Evolutionary conservation across 2,113 vertebrate genomes (phyloP).

Genomic region (Pheucticus melanocephalus): DNA sequence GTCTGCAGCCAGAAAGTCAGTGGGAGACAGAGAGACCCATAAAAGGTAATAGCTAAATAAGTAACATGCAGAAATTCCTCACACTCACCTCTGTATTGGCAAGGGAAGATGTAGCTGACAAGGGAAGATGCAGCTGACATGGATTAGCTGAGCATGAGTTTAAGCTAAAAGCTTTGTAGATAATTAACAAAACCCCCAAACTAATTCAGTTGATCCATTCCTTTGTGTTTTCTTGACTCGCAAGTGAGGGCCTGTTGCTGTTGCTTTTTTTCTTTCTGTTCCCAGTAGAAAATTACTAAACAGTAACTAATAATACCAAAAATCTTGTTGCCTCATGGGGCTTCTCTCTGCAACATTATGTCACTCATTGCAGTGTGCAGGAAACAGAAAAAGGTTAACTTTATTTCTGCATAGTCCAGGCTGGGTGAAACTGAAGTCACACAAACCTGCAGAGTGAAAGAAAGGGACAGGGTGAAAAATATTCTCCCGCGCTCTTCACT

Average conservation of each 20-base stretch:
- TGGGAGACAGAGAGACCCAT: constrained; percentile 18
- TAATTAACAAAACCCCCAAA: not conserved
- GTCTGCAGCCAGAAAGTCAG: not conserved
- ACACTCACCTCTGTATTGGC: constrained; percentile 56
- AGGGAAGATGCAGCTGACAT: constrained; percentile 55
- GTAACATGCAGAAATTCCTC: constrained; percentile 41
- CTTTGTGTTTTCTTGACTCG: not conserved
- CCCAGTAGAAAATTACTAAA: not conserved
- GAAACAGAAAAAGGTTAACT: not conserved
- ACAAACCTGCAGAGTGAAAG: not conserved
- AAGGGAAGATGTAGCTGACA: constrained; percentile 58
- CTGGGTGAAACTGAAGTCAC: not conserved
- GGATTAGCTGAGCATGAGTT: constrained; percentile 52
- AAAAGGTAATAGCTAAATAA: constrained; percentile 52
- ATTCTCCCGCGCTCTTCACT: not conserved
- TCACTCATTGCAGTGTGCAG: not conserved
- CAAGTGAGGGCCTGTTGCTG: not conserved
- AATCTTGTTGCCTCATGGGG: not conserved
- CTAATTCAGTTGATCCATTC: not conserved
- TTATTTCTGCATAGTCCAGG: not conserved
- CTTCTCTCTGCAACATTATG: not conserved
- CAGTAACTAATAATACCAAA: not conserved
- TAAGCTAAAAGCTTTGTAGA: not conserved
- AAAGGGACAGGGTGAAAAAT: not conserved
- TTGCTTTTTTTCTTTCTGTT: not conserved